Evolutionary conservation across 37 sponge, comb jelly and placozoan species (phyloP).

Genomic region (Ephydatia muelleri): DNA sequence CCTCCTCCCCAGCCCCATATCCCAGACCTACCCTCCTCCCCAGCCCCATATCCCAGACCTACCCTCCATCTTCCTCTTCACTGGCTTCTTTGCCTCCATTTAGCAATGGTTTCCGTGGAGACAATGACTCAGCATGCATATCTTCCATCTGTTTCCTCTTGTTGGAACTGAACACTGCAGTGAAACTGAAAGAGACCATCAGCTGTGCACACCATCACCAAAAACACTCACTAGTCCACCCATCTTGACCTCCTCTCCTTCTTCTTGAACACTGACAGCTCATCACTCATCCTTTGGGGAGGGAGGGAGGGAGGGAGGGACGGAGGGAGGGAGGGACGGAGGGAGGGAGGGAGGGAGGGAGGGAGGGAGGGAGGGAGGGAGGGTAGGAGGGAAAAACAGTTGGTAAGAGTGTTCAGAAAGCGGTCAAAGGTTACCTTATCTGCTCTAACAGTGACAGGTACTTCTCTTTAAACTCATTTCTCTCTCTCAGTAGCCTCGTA

Average conservation of each 20-base stretch:
- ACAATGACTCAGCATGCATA: conserved; percentile 24
- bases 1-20: background rate
- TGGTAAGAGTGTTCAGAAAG: no score
- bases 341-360: background rate
- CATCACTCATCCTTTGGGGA: conserved; percentile 66
- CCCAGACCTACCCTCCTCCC: background rate
- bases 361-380: background rate
- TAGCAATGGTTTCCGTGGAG: conserved; percentile 42
- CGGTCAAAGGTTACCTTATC: conserved; percentile 46
- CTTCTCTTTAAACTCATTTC: conserved; percentile 92
- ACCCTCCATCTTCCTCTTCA: conserved; percentile 49
- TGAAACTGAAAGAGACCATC: conserved; percentile 42
- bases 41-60: background rate
- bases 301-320: background rate
- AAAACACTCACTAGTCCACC: conserved; percentile 76
- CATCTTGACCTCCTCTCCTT: conserved; percentile 63
- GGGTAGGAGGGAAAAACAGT: no score
- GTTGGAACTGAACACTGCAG: conserved; percentile 75
- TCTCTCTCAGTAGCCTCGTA: conserved; percentile 76
- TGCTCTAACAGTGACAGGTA: conserved; percentile 84
- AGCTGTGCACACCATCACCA: background rate
- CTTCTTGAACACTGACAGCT: conserved; percentile 70
- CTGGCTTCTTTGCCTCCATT: background rate
- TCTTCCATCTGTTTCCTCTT: conserved; percentile 75
- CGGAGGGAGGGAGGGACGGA: background rate